These are phyloP conservation scores for Amyelois transitella DNA, from an alignment of 1,140 invertebrate genomes.

Conservation along the genomic window DNA sequence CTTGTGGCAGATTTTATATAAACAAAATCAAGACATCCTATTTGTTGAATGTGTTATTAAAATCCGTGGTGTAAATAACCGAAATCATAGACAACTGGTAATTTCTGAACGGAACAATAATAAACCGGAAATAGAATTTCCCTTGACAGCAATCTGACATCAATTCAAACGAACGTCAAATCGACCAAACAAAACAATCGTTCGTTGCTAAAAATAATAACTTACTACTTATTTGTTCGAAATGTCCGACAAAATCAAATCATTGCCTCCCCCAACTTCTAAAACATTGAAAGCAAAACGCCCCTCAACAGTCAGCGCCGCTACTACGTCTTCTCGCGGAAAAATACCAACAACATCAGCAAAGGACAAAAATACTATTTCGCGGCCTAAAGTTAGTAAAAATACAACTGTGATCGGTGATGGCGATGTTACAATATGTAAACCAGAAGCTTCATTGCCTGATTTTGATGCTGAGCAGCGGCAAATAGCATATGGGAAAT, in stretches of 20 bases:
- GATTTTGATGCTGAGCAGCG: slow-evolving; percentile 37
- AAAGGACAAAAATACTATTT: slow-evolving; percentile 19
- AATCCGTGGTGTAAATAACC: no score
- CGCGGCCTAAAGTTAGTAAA: slow-evolving; percentile 24
- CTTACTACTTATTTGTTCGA: slow-evolving; percentile 2
- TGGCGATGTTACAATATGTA: slow-evolving; percentile 30
- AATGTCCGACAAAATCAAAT: slow-evolving; percentile 46
- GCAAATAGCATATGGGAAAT: slow-evolving; percentile 47
- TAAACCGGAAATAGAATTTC: slow-evolving; percentile 17
- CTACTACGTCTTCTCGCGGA: slow-evolving; percentile 11
- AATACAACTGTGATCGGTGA: slow-evolving; percentile 25
- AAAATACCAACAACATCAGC: slow-evolving; percentile 10
- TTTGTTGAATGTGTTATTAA: no score
- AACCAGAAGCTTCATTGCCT: slow-evolving; percentile 23
- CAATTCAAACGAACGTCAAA: slow-evolving; percentile 31
- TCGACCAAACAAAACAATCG: slow-evolving; percentile 8
- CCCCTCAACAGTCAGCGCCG: slow-evolving; percentile 15
- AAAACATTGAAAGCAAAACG: slow-evolving; percentile 27
- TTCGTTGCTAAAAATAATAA: background rate
- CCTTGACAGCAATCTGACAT: slow-evolving; percentile 27
- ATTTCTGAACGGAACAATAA: slow-evolving; percentile 24
- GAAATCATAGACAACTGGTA: slow-evolving; percentile 1
- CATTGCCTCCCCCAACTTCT: slow-evolving; percentile 21
- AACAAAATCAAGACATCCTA: no score
- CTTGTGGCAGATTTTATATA: no score